A percentile compares a stretch with the other conserved stretches of the same genome.
Conservation (phyloP, 2,113 vertebrate genomes). For the Peromyscus polionotus region DNA sequence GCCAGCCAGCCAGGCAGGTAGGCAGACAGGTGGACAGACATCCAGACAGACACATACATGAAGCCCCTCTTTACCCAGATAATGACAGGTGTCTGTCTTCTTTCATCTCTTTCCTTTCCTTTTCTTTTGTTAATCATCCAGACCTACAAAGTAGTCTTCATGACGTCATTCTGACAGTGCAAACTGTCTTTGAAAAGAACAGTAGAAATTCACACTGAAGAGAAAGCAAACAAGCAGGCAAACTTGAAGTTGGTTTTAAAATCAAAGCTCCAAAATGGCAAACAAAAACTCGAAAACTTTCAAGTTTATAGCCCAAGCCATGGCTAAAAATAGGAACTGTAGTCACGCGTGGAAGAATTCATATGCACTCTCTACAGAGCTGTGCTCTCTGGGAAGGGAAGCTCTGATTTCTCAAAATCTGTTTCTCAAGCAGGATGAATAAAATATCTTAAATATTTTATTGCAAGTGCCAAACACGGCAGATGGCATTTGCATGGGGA, state of each 20-base stretch:
- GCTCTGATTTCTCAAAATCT: slow-evolving; percentile 77
- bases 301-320: slow-evolving; percentile 50
- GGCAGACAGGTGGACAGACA: not conserved
- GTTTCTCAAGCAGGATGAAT: slow-evolving; percentile 80
- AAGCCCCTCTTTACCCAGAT: not conserved
- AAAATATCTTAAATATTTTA: slow-evolving; percentile 83
- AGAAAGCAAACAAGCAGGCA: slow-evolving; percentile 58
- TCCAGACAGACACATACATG: not conserved
- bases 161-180: slow-evolving; percentile 11
- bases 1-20: not conserved
- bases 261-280: slow-evolving; percentile 64
- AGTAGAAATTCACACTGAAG: slow-evolving; percentile 57
- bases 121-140: slow-evolving; percentile 28
- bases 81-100: not conserved
- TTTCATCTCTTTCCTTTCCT: not conserved
- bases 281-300: slow-evolving; percentile 67
- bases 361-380: slow-evolving; percentile 35
- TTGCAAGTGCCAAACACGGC: slow-evolving; percentile 76
- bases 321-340: slow-evolving; percentile 63
- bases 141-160: slow-evolving; percentile 14
- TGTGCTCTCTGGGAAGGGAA: slow-evolving; percentile 43
- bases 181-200: slow-evolving; percentile 65
- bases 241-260: slow-evolving; percentile 68
- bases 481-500: slow-evolving; percentile 76
- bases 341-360: slow-evolving; percentile 60